phyloP scores from a whole-genome alignment of 1,140 invertebrate genomes.

The Drosophila saltans region DNA sequence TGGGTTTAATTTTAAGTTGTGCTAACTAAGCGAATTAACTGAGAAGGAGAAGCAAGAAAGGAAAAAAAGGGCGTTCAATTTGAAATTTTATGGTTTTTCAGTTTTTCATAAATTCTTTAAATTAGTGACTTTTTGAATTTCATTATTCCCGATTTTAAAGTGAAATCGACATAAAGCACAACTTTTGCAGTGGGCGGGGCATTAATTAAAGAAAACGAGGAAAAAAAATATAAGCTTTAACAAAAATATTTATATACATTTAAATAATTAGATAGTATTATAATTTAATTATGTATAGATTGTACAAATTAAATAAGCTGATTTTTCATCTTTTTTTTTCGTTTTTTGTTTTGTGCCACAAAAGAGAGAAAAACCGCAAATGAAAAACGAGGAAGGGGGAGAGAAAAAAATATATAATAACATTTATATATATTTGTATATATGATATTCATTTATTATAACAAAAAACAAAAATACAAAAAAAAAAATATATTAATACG shows the following conservation, averaged over 20 bases:
- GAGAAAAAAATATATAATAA: background rate
- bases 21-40: conserved; percentile 14
- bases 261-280: conserved; percentile 15
- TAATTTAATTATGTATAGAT: conserved; percentile 15
- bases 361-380: conserved; percentile 7
- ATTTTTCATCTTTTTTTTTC: background rate
- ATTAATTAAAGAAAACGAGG: too few relatives aligned
- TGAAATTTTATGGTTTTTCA: conserved; percentile 14
- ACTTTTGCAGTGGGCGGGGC: too few relatives aligned
- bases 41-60: background rate
- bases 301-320: conserved; percentile 13
- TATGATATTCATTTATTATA: background rate
- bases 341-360: background rate
- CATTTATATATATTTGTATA: background rate
- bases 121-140: background rate
- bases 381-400: too few relatives aligned
- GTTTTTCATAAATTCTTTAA: conserved; percentile 15
- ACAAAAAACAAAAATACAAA: background rate
- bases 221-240: background rate
- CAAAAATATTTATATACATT: conserved; percentile 6
- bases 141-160: background rate
- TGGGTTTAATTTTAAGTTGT: conserved; percentile 31
- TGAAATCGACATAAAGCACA: background rate
- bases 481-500: background rate
- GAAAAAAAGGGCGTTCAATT: conserved; percentile 13